Evolutionary conservation across 2,797 vertebrate genomes (phyloP).

Genomic region (Agapornis canus): DNA sequence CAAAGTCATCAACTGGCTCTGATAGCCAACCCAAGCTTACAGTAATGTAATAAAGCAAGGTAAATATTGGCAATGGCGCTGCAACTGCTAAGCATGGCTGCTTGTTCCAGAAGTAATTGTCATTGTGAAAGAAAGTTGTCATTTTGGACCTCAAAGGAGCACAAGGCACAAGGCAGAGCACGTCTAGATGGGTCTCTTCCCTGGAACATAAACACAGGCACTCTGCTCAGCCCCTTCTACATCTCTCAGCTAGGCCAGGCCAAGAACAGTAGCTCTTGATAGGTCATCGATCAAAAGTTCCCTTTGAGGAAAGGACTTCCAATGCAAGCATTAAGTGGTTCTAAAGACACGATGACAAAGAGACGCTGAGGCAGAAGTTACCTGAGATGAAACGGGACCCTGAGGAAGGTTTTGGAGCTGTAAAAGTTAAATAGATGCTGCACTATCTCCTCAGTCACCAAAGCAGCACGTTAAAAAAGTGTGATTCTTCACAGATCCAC

Average conservation of each 20-base stretch:
- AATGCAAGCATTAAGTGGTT: not conserved
- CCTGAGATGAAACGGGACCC: not conserved
- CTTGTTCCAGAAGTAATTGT: constrained; percentile 43
- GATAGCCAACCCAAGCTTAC: constrained; percentile 53
- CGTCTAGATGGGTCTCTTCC: constrained; percentile 20
- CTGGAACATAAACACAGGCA: constrained; percentile 33
- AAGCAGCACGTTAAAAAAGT: not conserved
- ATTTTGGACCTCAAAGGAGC: constrained; percentile 48
- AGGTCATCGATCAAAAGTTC: not conserved
- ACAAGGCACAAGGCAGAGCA: not conserved
- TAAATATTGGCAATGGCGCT: constrained; percentile 66
- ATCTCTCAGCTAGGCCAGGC: constrained; percentile 5
- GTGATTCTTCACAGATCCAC: not conserved
- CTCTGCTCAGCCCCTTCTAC: not conserved
- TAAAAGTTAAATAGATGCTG: not conserved
- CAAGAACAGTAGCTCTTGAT: constrained; percentile 8
- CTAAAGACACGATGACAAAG: not conserved
- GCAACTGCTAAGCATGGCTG: not conserved
- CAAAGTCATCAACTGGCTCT: constrained; percentile 40
- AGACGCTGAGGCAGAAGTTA: not conserved
- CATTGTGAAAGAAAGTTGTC: constrained; percentile 36
- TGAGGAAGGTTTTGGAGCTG: not conserved
- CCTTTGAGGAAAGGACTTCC: not conserved
- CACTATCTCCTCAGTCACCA: not conserved
- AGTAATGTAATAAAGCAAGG: constrained; percentile 60